A percentile compares a stretch with the other conserved stretches of the same genome.
phyloP scores from a whole-genome alignment of 2,797 vertebrate genomes.

The Australoheros facetus region DNA sequence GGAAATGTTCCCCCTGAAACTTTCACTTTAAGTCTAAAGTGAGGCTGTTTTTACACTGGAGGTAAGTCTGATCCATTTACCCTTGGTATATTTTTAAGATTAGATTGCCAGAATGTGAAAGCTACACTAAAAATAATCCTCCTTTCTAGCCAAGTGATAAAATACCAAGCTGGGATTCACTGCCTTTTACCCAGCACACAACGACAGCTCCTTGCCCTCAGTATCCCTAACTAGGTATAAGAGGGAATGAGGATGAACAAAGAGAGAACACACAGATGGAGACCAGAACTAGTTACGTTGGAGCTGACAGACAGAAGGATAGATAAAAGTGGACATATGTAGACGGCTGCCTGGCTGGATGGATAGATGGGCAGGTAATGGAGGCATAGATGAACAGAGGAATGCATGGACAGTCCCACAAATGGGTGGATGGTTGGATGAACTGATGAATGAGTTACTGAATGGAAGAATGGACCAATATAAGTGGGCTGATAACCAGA shows the following conservation, averaged over 20 bases:
- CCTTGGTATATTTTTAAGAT: conserved; percentile 5
- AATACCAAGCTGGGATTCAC: background rate
- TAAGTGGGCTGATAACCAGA: background rate
- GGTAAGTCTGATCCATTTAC: background rate
- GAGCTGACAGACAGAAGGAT: background rate
- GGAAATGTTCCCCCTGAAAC: background rate
- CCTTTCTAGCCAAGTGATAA: conserved; percentile 7
- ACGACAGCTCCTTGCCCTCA: background rate
- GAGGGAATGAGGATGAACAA: background rate
- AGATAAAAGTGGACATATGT: background rate
- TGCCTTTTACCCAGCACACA: background rate
- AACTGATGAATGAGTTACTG: background rate
- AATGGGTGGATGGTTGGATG: background rate
- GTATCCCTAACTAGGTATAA: background rate
- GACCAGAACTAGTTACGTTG: background rate
- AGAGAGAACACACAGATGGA: background rate
- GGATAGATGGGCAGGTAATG: background rate
- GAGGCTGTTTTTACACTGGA: background rate
- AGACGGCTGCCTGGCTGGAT: background rate
- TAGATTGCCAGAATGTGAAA: conserved; percentile 4
- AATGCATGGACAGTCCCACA: background rate
- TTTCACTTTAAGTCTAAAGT: background rate
- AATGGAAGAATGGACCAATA: background rate
- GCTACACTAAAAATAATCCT: conserved; percentile 18
- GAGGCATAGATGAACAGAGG: background rate